These are phyloP conservation scores for Megatriorchis doriae DNA, from an alignment of 2,113 vertebrate species.

Conservation along the genomic window DNA sequence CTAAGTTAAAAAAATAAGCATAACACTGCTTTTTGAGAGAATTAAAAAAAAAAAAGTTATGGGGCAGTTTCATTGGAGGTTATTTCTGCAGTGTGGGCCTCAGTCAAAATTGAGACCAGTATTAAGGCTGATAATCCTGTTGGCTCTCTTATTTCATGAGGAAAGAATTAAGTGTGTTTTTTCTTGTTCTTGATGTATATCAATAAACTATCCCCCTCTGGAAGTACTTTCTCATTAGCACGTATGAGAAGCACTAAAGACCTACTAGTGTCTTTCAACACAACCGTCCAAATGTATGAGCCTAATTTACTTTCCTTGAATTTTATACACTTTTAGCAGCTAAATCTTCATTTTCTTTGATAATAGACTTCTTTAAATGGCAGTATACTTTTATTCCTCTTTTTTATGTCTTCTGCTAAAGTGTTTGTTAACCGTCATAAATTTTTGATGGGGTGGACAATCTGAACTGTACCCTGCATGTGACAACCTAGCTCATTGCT, in stretches of 20 bases:
- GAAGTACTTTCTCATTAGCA: background rate
- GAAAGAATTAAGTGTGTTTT: background rate
- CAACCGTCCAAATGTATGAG: background rate
- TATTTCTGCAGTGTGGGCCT: background rate
- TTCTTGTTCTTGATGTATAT: background rate
- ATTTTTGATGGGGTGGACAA: background rate
- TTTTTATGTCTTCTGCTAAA: background rate
- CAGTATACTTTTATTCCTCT: background rate
- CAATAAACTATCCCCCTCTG: background rate
- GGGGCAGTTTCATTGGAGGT: background rate
- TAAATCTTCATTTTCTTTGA: background rate
- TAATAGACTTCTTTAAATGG: background rate
- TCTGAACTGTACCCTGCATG: background rate
- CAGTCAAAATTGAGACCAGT: background rate
- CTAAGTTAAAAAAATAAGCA: background rate
- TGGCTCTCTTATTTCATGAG: background rate
- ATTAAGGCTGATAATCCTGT: background rate
- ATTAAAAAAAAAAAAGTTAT: background rate
- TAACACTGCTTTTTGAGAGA: background rate
- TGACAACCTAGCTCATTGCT: background rate
- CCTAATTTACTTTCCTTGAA: background rate
- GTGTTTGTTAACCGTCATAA: background rate
- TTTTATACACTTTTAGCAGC: background rate
- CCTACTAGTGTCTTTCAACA: background rate
- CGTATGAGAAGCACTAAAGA: background rate